phyloP scores from a whole-genome alignment of 2,797 vertebrate genomes.

The Falco biarmicus region DNA sequence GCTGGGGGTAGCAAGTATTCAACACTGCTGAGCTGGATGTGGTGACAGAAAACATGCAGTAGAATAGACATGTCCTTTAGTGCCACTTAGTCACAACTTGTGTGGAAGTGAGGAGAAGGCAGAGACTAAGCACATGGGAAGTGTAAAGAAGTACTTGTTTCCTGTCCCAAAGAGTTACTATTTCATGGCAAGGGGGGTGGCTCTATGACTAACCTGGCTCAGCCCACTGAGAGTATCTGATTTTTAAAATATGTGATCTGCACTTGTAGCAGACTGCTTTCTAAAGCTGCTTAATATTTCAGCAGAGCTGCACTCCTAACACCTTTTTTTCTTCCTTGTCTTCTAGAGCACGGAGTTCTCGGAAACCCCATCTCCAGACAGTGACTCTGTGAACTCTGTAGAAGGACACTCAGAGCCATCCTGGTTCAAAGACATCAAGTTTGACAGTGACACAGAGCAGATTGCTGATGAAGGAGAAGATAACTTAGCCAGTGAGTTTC shows the following conservation, averaged over 20 bases:
- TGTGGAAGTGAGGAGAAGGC: neutral
- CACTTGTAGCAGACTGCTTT: neutral
- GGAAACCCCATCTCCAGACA: constrained; percentile 97
- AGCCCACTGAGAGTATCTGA: neutral
- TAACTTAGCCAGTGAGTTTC: constrained; percentile 85
- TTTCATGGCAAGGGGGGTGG: neutral
- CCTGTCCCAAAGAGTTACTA: neutral
- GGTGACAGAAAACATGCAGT: neutral
- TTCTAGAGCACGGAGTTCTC: constrained; percentile 95
- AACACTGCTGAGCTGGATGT: neutral
- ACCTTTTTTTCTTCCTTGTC: neutral
- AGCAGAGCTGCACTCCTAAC: neutral
- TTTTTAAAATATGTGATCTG: neutral
- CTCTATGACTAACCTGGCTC: neutral
- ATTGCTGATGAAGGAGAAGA: constrained; percentile 92
- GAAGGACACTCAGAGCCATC: constrained; percentile 98
- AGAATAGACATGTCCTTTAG: neutral
- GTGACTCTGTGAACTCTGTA: constrained; percentile 94
- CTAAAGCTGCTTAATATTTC: neutral
- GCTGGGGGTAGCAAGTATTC: neutral
- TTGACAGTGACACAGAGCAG: constrained; percentile 97
- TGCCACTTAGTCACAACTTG: neutral
- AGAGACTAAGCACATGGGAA: neutral
- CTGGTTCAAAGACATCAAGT: constrained; percentile 99
- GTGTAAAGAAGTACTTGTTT: neutral